Evolutionary conservation across 2,888 invertebrate species (phyloP), one percentile per base, ranked within the genome.

Genomic region (Eilema caniola): DNA sequence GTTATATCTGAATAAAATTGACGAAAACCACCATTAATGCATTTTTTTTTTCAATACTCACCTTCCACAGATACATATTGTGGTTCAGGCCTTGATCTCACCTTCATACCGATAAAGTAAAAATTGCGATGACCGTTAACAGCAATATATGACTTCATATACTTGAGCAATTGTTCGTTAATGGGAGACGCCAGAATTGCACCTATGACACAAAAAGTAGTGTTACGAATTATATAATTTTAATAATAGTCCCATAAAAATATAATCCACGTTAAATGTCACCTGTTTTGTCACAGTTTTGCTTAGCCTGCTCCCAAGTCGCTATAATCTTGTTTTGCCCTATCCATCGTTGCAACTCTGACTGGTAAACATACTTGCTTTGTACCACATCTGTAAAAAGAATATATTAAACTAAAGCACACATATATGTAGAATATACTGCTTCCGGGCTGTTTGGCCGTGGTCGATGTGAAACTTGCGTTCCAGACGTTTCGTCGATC

Each of bases 1-100:
- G 12, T 3, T 37, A 37, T 37, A 37, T 12, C 12, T 7, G 37
- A 37, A 37, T 37, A 11, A 14, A 37, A 37, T 12, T 1, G 14
- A 12, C 12, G 12, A 41, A 41, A 41, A 41, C 3, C 41, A 14
- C 16, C 14, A 41, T 41, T 16, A 3, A 20, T 8, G 0, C 10
- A 28, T n/a, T 53, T 20, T 41, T 41, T 23, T 14, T 2, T 14
- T 12, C 2, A 37, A 41, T 62, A 65, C 31, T 56, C 12, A 65
- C 64, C 64, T 65, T 65, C 64, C n/a, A 65, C n/a, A 11, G 64
- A 65, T 7, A 56, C 31, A 65, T 56, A 56, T 31, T 31, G 53
- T 7, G 31, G 14, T 65, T 33, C 64, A 31, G n/a, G 0, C 16
- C 31, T 31, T 2, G 23, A 31, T 23, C 0, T 56, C 12, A 16